Conservation (phyloP, 2,113 vertebrate species). For the Platysteira castanea region DNA sequence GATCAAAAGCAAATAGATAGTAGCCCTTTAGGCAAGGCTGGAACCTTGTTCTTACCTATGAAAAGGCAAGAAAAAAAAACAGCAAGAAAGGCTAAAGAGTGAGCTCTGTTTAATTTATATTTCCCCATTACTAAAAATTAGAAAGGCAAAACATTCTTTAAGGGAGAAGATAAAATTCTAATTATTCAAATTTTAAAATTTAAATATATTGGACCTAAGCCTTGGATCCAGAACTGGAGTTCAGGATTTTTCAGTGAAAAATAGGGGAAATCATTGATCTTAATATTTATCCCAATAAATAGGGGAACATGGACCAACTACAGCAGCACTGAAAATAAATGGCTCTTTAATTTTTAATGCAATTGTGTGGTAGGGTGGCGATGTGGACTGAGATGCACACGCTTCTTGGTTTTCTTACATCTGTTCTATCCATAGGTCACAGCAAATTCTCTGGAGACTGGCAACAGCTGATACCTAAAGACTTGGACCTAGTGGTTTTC, state of each 20-base stretch:
- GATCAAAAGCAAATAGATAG: background rate
- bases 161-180: background rate
- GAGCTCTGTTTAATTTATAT: background rate
- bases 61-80: background rate
- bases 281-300: background rate
- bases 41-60: background rate
- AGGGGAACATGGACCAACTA: background rate
- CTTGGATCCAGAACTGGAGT: background rate
- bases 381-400: background rate
- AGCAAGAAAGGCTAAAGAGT: background rate
- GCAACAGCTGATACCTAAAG: background rate
- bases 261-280: background rate
- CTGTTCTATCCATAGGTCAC: background rate
- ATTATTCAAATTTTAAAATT: background rate
- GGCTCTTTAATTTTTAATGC: background rate
- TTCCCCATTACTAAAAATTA: background rate
- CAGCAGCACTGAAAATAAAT: background rate
- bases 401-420: background rate
- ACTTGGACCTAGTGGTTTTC: background rate
- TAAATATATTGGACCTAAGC: background rate
- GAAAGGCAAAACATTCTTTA: rapidly evolving
- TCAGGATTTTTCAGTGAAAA: background rate
- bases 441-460: background rate
- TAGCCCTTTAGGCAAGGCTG: background rate
- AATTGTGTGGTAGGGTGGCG: background rate